A percentile compares a stretch with the other conserved stretches of the same genome.
phyloP scores from a whole-genome alignment of 2,888 invertebrate genomes.

The Cyrtodaria siliqua region DNA sequence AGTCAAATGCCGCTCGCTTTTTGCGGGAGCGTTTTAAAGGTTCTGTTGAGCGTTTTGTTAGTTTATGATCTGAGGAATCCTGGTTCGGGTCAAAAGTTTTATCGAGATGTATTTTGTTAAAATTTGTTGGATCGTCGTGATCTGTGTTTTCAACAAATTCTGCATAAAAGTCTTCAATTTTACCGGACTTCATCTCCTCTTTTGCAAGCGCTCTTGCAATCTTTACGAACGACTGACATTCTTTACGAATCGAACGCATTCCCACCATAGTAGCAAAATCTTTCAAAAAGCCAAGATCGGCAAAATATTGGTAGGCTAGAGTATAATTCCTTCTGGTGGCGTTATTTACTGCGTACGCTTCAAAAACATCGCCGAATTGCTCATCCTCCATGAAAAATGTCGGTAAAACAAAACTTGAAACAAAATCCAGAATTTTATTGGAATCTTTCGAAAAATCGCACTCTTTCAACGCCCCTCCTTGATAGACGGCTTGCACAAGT shows the following conservation, averaged over 20 bases:
- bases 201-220: conserved; percentile 31
- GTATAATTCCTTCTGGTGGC: conserved; percentile 22
- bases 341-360: conserved; percentile 20
- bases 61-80: neutral
- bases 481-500: conserved; percentile 70
- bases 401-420: conserved; percentile 56
- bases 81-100: neutral
- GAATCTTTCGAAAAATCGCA: conserved; percentile 69
- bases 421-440: conserved; percentile 64
- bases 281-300: conserved; percentile 15
- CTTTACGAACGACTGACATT: conserved; percentile 43
- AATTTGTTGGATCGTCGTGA: conserved; percentile 20
- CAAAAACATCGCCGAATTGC: conserved; percentile 52
- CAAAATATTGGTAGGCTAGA: conserved; percentile 29
- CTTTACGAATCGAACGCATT: conserved; percentile 21
- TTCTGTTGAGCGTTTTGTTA: conserved; percentile 41
- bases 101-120: conserved; percentile 11
- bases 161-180: conserved; percentile 34
- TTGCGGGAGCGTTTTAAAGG: conserved; percentile 45
- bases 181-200: conserved; percentile 34
- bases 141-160: conserved; percentile 33
- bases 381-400: conserved; percentile 4
- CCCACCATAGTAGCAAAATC: conserved; percentile 32
- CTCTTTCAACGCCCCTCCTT: conserved; percentile 71
- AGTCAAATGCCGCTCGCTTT: conserved; percentile 56